phyloP scores from a whole-genome alignment of 2,113 vertebrate species.

The Pholis gunnellus region DNA sequence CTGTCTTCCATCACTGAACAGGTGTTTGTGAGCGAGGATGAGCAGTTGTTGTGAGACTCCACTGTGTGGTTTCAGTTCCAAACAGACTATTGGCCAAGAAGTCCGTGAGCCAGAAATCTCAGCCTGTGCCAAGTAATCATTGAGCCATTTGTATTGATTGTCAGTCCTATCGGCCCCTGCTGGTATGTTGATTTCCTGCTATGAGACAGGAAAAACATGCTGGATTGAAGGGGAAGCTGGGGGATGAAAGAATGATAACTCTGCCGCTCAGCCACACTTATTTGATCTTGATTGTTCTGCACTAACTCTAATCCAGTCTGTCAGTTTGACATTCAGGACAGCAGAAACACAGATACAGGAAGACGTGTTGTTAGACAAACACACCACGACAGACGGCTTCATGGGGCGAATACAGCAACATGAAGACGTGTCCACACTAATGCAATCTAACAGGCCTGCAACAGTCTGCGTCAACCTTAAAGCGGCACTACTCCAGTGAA shows the following conservation, averaged over 20 bases:
- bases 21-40: constrained; percentile 32
- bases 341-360: constrained; percentile 35
- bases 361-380: constrained; percentile 52
- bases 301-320: constrained; percentile 53
- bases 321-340: constrained; percentile 66
- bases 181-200: constrained; percentile 54
- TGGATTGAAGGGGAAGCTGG: constrained; percentile 11
- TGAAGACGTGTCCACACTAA: constrained; percentile 35
- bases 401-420: constrained; percentile 24
- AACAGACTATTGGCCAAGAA: constrained; percentile 44
- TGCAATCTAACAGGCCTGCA: constrained; percentile 18
- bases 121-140: constrained; percentile 62
- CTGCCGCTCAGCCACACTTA: constrained; percentile 6
- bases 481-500: background rate
- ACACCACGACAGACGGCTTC: constrained; percentile 23
- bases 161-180: constrained; percentile 42
- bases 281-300: constrained; percentile 46
- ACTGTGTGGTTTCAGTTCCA: constrained; percentile 40
- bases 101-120: constrained; percentile 37
- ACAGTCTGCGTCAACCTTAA: background rate
- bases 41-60: constrained; percentile 37
- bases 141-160: constrained; percentile 70
- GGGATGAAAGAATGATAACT: background rate
- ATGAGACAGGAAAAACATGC: constrained; percentile 34
- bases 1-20: constrained; percentile 15